Percentiles rank a stretch among this genome's conserved stretches.
phyloP scores from a whole-genome alignment of 2,797 vertebrate genomes.

The Argentina silus region DNA sequence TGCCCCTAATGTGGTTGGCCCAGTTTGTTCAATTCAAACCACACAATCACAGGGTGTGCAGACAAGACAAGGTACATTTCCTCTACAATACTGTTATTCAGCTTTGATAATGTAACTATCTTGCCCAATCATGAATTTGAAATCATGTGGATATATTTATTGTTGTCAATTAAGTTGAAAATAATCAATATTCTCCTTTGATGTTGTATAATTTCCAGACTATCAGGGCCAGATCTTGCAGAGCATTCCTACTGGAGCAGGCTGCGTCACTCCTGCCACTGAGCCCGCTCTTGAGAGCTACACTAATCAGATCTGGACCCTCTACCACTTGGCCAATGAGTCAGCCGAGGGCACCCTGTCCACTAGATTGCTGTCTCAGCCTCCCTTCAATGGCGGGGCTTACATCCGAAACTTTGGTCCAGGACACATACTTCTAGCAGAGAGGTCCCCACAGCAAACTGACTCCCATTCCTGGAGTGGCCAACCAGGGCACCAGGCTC shows the following conservation, averaged over 20 bases:
- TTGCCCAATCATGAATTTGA: background rate
- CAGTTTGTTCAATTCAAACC: background rate
- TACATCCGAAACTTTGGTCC: constrained; percentile 18
- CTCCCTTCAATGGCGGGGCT: constrained; percentile 27
- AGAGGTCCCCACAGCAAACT: background rate
- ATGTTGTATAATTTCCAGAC: background rate
- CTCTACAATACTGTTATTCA: background rate
- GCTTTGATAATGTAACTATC: background rate
- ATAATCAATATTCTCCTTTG: background rate
- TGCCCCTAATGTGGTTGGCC: background rate
- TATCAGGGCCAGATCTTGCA: background rate
- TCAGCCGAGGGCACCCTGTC: constrained; percentile 19
- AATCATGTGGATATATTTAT: background rate
- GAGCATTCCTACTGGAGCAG: background rate
- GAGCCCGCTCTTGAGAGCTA: background rate
- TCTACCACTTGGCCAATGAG: constrained; percentile 18
- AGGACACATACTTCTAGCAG: constrained; percentile 16
- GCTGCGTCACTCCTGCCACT: background rate
- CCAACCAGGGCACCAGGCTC: background rate
- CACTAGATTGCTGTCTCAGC: constrained; percentile 21
- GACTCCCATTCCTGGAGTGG: background rate
- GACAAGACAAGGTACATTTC: background rate
- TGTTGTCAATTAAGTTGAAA: background rate
- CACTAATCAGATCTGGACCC: constrained; percentile 15
- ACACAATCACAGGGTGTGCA: constrained; percentile 3